Evolutionary conservation across 2,113 vertebrate genomes (phyloP), one percentile per base, ranked within the genome.

Genomic region (Xiphophorus maculatus): DNA sequence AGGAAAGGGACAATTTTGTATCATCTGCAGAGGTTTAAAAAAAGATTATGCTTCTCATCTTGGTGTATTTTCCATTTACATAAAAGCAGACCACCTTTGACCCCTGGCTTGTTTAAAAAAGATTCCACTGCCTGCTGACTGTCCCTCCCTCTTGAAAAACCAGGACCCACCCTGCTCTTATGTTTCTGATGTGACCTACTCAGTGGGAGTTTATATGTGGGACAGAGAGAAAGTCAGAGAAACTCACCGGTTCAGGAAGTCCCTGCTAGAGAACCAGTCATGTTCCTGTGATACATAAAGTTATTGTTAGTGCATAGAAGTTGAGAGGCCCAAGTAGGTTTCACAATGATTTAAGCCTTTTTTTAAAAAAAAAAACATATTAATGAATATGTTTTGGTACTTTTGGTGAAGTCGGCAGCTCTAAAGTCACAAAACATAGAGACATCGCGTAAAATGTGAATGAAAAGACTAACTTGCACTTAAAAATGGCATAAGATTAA

Each of bases 241-340:
- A 71, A 93, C 94, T 93, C 84, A 95, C 94, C 93, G 93, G 84
- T 93, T 94, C 71, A 94, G 90, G 89, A 94, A 93, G 65, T 90
- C 91, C 76, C 89, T 93, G 91, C 92, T 93, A 84, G 94, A 90
- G 84, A 87, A 82, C 93, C 93, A 94, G 76, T 92, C 87, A n/a
- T 90, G 80, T 76, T 82, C 94, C 94, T 95, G 93, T 42, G 91
- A 89, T 91, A 92, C 90, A 95, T 89, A 93, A 82, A 94, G 80
- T 91, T 80, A 73, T 81, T 68, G 85, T 89, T 91, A 91, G 89
- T 74, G 28, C 28, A 74, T 58, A 37, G 14, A 33, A 12, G 51
- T 32, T 65, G 61, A 78, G 65, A 40, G 17, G 25, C 65, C 77
- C 10, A 15, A 14, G 30, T 22, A 3, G 17, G 51, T 25, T n/a